Percentiles rank a stretch among this genome's conserved stretches.
Evolutionary conservation across 2,113 vertebrate genomes (phyloP).

Genomic region (Corythornis vintsioides): DNA sequence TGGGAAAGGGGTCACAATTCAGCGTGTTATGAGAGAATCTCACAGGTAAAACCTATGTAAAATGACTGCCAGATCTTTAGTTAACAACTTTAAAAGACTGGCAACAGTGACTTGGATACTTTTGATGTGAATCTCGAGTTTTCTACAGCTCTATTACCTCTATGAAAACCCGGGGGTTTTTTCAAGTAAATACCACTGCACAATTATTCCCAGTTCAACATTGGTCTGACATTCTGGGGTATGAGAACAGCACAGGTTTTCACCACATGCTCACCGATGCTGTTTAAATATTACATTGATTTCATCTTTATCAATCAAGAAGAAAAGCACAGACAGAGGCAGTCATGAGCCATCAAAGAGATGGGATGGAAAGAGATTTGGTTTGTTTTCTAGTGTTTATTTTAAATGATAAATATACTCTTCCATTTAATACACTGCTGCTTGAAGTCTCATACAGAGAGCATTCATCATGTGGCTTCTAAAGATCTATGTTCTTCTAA

Average conservation of each 20-base stretch:
- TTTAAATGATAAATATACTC: not conserved
- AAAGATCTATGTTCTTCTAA: not conserved
- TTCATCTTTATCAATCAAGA: not conserved
- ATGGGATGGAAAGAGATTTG: not conserved
- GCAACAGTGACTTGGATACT: not conserved
- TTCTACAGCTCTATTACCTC: not conserved
- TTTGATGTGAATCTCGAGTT: not conserved
- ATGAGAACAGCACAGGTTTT: rapidly evolving
- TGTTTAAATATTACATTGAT: not conserved
- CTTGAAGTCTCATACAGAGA: not conserved
- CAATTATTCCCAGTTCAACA: not conserved
- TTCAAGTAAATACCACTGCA: not conserved
- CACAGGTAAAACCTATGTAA: not conserved
- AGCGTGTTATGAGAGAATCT: not conserved
- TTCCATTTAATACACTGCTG: not conserved
- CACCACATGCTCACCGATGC: not conserved
- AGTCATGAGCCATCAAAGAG: not conserved
- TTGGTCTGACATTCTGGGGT: not conserved
- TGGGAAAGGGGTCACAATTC: rapidly evolving
- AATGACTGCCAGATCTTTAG: not conserved
- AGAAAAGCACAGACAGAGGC: not conserved
- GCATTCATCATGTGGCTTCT: not conserved
- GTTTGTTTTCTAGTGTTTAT: not conserved
- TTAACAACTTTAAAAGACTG: not conserved
- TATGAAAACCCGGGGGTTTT: not conserved